Evolutionary conservation across 2,888 invertebrate species (phyloP).

Genomic region (Trissonchulus sp.): DNA sequence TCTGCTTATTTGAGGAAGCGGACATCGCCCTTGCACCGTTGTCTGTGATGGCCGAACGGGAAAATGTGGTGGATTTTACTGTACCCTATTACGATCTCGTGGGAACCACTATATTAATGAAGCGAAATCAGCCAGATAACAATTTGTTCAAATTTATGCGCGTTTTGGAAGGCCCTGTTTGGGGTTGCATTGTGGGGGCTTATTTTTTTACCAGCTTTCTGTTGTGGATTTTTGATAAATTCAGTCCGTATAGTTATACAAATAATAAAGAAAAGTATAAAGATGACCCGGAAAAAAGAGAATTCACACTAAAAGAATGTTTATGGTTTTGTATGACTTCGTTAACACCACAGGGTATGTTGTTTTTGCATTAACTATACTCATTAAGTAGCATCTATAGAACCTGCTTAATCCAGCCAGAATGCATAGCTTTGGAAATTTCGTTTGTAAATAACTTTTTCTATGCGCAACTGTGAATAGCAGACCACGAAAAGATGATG

Average conservation of each 20-base stretch:
- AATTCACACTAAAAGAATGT: slow-evolving; percentile 86
- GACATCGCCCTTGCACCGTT: slow-evolving; percentile 88
- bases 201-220: slow-evolving; percentile 88
- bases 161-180: slow-evolving; percentile 88
- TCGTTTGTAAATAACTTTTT: no score
- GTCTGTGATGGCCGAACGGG: slow-evolving; percentile 93
- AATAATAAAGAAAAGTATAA: slow-evolving; percentile 87
- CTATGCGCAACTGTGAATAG: no score
- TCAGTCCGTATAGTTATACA: slow-evolving; percentile 91
- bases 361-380: slow-evolving; percentile 17
- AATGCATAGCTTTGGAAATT: no score
- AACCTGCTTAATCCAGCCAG: neutral
- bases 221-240: slow-evolving; percentile 92
- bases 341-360: slow-evolving; percentile 70
- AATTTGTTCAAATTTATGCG: slow-evolving; percentile 93
- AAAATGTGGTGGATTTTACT: slow-evolving; percentile 93
- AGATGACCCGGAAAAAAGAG: slow-evolving; percentile 62
- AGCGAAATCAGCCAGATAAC: slow-evolving; percentile 76
- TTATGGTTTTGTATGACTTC: slow-evolving; percentile 99
- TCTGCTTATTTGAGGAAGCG: slow-evolving; percentile 63
- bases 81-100: slow-evolving; percentile 97
- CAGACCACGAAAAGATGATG: no score
- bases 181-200: slow-evolving; percentile 89
- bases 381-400: neutral
- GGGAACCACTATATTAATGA: slow-evolving; percentile 92